Evolutionary conservation across 2,113 vertebrate genomes (phyloP).

Genomic region (Anser cygnoides): DNA sequence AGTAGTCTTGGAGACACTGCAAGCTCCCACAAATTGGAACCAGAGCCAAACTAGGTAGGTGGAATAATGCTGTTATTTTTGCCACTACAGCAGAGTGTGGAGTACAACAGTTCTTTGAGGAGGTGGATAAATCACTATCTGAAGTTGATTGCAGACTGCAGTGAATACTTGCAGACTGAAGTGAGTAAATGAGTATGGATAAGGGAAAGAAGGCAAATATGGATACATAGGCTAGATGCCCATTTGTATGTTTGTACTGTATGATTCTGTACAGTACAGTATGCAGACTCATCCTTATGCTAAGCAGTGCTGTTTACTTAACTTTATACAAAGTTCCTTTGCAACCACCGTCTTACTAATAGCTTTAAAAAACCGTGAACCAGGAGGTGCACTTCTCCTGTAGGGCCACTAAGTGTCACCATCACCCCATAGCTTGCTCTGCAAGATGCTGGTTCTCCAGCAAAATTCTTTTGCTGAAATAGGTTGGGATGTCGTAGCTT

Average conservation of each 20-base stretch:
- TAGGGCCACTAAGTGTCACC: constrained; percentile 37
- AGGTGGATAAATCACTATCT: background rate
- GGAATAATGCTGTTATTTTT: background rate
- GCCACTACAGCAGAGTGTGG: background rate
- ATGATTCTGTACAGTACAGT: background rate
- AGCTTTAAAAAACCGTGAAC: background rate
- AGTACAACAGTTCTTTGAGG: background rate
- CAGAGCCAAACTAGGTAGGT: background rate
- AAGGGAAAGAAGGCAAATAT: background rate
- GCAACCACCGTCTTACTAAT: background rate
- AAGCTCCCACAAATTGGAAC: background rate
- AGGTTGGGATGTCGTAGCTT: background rate
- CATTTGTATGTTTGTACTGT: background rate
- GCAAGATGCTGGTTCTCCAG: background rate
- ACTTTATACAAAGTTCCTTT: background rate
- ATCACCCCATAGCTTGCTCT: background rate
- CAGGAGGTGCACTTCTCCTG: background rate
- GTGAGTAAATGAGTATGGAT: background rate
- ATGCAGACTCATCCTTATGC: background rate
- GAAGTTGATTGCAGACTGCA: background rate
- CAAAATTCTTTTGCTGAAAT: background rate
- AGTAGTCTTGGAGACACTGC: background rate
- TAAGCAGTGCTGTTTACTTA: background rate
- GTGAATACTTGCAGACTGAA: background rate
- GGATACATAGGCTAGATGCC: background rate